Evolutionary conservation across 1,140 invertebrate genomes (phyloP).

Genomic region (Listronotus oregonensis): DNA sequence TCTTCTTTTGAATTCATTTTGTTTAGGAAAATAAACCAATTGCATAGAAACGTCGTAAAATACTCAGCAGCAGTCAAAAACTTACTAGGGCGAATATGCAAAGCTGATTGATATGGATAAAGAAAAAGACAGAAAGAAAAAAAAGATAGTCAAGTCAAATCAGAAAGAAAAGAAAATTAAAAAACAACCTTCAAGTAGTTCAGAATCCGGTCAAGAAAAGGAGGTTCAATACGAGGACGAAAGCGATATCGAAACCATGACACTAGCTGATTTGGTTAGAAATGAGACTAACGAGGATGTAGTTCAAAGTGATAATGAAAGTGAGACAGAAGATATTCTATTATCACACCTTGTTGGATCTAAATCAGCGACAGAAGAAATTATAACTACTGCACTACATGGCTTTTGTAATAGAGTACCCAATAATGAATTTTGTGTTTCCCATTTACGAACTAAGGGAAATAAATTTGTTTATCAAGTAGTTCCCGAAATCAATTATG

Average conservation of each 20-base stretch:
- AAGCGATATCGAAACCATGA: constrained; percentile 3
- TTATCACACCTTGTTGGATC: too few relatives aligned
- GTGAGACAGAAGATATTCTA: background rate
- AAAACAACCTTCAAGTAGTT: too few relatives aligned
- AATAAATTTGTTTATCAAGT: constrained; percentile 9
- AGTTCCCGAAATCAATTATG: constrained; percentile 4
- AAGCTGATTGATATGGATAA: background rate
- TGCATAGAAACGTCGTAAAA: constrained; percentile 6
- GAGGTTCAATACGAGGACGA: too few relatives aligned
- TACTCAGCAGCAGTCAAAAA: too few relatives aligned
- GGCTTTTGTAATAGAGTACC: background rate
- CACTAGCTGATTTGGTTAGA: constrained; percentile 10
- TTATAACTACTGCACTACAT: too few relatives aligned
- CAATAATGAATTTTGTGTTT: constrained; percentile 8
- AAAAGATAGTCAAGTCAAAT: background rate
- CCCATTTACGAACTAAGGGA: background rate
- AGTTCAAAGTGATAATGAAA: background rate
- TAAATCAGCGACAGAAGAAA: too few relatives aligned
- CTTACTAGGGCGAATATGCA: too few relatives aligned
- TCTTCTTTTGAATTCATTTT: constrained; percentile 8
- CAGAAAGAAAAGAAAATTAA: constrained; percentile 1
- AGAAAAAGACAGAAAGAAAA: too few relatives aligned
- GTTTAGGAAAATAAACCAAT: constrained; percentile 4
- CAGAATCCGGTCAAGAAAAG: too few relatives aligned
- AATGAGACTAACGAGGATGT: background rate